Percentiles rank a stretch among this genome's conserved stretches.
Conservation (phyloP, 2,888 invertebrate genomes). For the Plebejus argus region DNA sequence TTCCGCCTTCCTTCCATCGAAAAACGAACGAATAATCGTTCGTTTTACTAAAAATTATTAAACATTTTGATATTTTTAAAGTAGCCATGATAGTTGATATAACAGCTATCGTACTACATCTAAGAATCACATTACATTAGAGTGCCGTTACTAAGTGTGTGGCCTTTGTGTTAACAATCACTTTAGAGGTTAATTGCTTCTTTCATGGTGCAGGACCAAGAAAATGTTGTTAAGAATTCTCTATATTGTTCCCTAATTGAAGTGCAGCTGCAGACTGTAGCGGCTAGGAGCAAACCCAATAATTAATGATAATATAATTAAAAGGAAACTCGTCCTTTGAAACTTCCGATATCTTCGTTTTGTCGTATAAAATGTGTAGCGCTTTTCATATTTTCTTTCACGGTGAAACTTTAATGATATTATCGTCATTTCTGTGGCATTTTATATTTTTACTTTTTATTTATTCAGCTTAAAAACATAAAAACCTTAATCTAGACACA, state of each 20-base stretch:
- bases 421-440: not conserved
- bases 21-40: no score
- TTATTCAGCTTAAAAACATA: no score
- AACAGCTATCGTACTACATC: not conserved
- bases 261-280: slow-evolving; percentile 36
- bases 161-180: slow-evolving; percentile 56
- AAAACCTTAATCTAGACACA: no score
- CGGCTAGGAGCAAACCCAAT: slow-evolving; percentile 16
- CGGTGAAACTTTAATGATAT: not conserved
- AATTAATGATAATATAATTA: slow-evolving; percentile 24
- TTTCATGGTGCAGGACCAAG: slow-evolving; percentile 65
- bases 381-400: not conserved
- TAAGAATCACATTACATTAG: slow-evolving; percentile 6
- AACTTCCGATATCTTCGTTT: slow-evolving; percentile 4
- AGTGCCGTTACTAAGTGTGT: slow-evolving; percentile 21
- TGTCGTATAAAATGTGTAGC: not conserved
- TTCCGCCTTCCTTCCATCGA: no score
- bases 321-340: slow-evolving; percentile 12
- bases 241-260: slow-evolving; percentile 69
- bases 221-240: slow-evolving; percentile 68
- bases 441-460: not conserved
- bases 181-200: slow-evolving; percentile 67
- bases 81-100: not conserved
- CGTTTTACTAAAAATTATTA: no score
- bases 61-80: no score